These are phyloP conservation scores for Trichechus manatus DNA, from an alignment of 2,113 vertebrate species.

Conservation along the genomic window DNA sequence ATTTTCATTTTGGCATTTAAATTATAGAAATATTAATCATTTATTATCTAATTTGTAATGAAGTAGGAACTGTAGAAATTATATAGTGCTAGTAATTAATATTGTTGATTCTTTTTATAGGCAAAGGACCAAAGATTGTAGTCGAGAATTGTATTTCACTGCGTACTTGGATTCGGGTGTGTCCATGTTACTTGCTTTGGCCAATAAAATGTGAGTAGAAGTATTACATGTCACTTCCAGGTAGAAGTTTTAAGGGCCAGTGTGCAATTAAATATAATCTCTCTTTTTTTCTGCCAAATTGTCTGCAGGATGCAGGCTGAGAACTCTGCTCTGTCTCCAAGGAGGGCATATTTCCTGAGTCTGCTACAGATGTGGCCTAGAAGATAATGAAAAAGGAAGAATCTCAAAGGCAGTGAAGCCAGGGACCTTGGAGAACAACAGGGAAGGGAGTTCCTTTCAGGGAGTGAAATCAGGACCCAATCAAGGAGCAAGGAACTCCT, in stretches of 20 bases:
- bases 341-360: not conserved
- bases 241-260: not conserved
- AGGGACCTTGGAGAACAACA: not conserved
- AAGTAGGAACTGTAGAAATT: not conserved
- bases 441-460: not conserved
- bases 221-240: not conserved
- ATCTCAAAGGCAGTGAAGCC: not conserved
- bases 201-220: not conserved
- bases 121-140: not conserved
- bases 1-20: not conserved
- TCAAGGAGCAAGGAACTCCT: not conserved
- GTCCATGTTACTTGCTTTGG: not conserved
- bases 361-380: not conserved
- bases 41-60: not conserved
- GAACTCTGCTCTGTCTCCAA: not conserved
- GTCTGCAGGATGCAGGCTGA: not conserved
- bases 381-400: not conserved
- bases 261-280: not conserved
- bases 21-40: not conserved
- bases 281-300: not conserved
- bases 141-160: not conserved
- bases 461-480: not conserved
- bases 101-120: not conserved
- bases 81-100: not conserved
- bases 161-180: not conserved